Percentiles rank a stretch among this genome's conserved stretches.
These are phyloP conservation scores for Momotus momota DNA, from an alignment of 2,797 vertebrate genomes.

Conservation along the genomic window DNA sequence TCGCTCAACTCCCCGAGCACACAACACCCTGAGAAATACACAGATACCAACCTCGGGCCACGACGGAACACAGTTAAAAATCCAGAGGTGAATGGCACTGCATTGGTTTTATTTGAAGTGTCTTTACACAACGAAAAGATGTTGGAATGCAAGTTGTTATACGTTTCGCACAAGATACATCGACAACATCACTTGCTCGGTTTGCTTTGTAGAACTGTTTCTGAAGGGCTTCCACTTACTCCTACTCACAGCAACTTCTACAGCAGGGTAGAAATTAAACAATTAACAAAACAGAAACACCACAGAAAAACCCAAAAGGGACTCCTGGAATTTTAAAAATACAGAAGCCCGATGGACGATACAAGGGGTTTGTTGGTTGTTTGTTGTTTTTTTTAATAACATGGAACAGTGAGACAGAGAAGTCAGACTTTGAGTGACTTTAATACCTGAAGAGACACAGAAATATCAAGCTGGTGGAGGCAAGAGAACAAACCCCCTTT, in stretches of 20 bases:
- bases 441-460: slow-evolving; percentile 35
- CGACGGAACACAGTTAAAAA: not conserved
- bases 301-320: not conserved
- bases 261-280: slow-evolving; percentile 11
- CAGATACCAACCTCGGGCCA: fast-evolving
- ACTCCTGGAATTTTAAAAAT: slow-evolving; percentile 2
- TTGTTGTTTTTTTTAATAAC: not conserved
- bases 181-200: not conserved
- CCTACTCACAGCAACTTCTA: slow-evolving; percentile 48
- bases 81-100: slow-evolving; percentile 40
- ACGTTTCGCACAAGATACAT: slow-evolving; percentile 36
- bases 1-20: not conserved
- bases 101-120: slow-evolving; percentile 57
- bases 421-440: not conserved
- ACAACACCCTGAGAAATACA: not conserved
- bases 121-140: slow-evolving; percentile 51
- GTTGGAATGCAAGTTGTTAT: slow-evolving; percentile 44
- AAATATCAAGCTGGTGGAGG: not conserved
- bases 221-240: slow-evolving; percentile 13
- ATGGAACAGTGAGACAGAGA: slow-evolving; percentile 9
- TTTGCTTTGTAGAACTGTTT: slow-evolving; percentile 23
- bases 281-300: not conserved
- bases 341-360: not conserved
- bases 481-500: not conserved
- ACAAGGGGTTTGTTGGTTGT: not conserved